Conservation (phyloP, 2,797 vertebrate species). For the Miichthys miiuy region DNA sequence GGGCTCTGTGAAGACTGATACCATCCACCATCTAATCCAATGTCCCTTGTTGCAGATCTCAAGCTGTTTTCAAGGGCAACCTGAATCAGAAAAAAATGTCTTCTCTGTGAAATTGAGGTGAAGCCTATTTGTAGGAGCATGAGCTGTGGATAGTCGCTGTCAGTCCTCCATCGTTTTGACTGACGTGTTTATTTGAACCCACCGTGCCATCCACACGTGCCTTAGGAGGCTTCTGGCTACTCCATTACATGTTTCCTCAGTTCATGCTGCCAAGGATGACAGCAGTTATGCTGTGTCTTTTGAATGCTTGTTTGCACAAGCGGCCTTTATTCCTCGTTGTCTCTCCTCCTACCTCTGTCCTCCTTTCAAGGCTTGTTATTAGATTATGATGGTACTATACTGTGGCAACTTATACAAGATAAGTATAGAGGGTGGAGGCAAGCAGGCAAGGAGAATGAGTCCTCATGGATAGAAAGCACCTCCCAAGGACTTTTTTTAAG, state of each 20-base stretch:
- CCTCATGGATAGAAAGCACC: conserved; percentile 56
- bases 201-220: conserved; percentile 4
- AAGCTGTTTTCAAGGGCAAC: conserved; percentile 1
- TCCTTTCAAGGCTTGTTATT: conserved; percentile 43
- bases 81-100: conserved; percentile 33
- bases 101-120: conserved; percentile 50
- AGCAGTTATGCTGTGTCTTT: conserved; percentile 37
- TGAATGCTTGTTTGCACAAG: conserved; percentile 25
- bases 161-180: conserved; percentile 64
- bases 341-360: conserved; percentile 1
- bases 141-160: conserved; percentile 48
- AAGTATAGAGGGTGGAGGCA: neutral
- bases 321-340: neutral
- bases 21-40: conserved; percentile 11
- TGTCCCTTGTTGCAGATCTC: conserved; percentile 21
- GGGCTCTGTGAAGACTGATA: conserved; percentile 10
- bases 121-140: conserved; percentile 53
- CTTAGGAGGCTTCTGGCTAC: conserved; percentile 31
- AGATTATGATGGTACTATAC: conserved; percentile 36
- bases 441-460: conserved; percentile 35
- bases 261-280: conserved; percentile 46
- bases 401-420: too few species aligned
- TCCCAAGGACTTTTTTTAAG: conserved; percentile 39
- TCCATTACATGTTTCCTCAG: conserved; percentile 34
- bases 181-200: conserved; percentile 69